A percentile compares a stretch with the other conserved stretches of the same genome.
These are phyloP conservation scores for Tragelaphus buxtoni DNA, from an alignment of 2,113 vertebrate genomes.

Conservation along the genomic window DNA sequence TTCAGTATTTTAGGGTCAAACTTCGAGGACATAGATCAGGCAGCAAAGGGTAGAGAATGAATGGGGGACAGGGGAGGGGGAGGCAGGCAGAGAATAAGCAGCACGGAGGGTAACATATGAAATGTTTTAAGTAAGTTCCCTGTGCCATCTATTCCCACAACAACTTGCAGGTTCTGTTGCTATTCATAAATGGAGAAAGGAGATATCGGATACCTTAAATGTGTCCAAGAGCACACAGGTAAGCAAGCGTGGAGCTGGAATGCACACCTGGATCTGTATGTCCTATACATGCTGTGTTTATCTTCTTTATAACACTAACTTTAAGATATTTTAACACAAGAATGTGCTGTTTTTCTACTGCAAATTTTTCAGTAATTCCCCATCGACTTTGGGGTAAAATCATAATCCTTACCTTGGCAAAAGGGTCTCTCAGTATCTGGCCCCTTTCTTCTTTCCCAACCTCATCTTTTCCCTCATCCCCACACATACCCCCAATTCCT, in stretches of 20 bases:
- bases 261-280: not conserved
- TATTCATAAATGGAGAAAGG: not conserved
- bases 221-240: too few species aligned
- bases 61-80: fast-evolving
- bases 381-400: not conserved
- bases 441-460: not conserved
- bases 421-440: not conserved
- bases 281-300: not conserved
- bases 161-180: not conserved
- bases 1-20: not conserved
- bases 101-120: not conserved
- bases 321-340: not conserved
- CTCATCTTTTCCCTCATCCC: not conserved
- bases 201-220: not conserved
- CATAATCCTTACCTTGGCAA: not conserved
- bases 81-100: not conserved
- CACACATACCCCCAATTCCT: fast-evolving
- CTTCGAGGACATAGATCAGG: not conserved
- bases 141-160: not conserved
- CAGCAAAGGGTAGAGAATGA: not conserved
- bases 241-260: not conserved
- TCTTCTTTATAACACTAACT: not conserved
- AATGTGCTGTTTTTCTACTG: not conserved
- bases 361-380: not conserved
- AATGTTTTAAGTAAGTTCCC: not conserved